A percentile compares a stretch with the other conserved stretches of the same genome.
Conservation (phyloP, 2,113 vertebrate genomes). For the Solea senegalensis region DNA sequence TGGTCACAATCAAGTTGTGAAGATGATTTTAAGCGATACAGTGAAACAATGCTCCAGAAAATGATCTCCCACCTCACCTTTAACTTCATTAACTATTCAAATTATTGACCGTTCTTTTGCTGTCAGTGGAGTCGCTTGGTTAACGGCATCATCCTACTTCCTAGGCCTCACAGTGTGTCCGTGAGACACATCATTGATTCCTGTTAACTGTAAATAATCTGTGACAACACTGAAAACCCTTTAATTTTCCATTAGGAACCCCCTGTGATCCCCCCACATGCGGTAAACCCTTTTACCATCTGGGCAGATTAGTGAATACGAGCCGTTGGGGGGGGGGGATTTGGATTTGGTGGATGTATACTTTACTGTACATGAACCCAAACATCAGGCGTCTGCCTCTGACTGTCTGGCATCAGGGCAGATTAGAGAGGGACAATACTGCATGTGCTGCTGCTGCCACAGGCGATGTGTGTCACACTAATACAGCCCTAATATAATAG, state of each 20-base stretch:
- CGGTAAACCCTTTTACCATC: constrained; percentile 58
- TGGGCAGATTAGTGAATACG: constrained; percentile 50
- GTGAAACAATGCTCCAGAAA: no score
- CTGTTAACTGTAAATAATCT: constrained; percentile 38
- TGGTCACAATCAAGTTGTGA: no score
- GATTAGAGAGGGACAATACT: constrained; percentile 40
- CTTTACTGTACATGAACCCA: constrained; percentile 5
- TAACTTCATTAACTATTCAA: no score
- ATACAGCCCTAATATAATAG: constrained; percentile 19
- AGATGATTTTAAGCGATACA: no score
- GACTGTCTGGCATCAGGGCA: constrained; percentile 60
- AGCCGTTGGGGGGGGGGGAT: neutral
- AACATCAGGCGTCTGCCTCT: constrained; percentile 17
- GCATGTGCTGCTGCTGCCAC: constrained; percentile 35
- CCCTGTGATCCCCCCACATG: constrained; percentile 31
- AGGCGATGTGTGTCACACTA: constrained; percentile 34
- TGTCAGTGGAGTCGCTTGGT: no score
- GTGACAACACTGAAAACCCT: constrained; percentile 17
- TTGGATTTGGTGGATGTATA: neutral
- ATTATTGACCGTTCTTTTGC: no score
- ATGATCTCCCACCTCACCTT: no score
- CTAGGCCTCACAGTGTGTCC: neutral
- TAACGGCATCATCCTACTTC: no score
- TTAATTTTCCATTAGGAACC: constrained; percentile 51
- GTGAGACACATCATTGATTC: constrained; percentile 6